phyloP scores from a whole-genome alignment of 2,113 vertebrate genomes.

The Salvelinus namaycush region DNA sequence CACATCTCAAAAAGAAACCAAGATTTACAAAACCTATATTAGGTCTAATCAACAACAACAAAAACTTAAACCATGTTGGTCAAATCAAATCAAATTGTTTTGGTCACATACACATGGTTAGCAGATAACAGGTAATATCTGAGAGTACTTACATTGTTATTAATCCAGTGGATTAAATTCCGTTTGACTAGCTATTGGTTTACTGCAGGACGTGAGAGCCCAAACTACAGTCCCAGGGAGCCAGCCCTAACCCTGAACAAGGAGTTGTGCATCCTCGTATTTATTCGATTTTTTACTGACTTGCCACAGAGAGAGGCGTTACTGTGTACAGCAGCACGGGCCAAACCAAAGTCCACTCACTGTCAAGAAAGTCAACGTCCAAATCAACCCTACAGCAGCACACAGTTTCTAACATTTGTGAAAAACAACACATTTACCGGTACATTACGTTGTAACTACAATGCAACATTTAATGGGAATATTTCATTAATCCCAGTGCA shows the following conservation, averaged over 20 bases:
- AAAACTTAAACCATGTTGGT: too few species aligned
- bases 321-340: slow-evolving; percentile 40
- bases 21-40: too few species aligned
- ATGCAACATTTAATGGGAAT: not conserved
- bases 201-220: slow-evolving; percentile 22
- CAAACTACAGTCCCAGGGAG: slow-evolving; percentile 54
- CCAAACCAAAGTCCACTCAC: slow-evolving; percentile 74
- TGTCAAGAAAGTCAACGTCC: slow-evolving; percentile 70
- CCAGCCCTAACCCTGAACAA: slow-evolving; percentile 15
- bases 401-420: slow-evolving; percentile 3
- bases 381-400: slow-evolving; percentile 41
- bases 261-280: slow-evolving; percentile 44
- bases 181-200: not conserved
- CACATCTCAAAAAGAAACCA: too few species aligned
- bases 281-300: slow-evolving; percentile 54
- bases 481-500: not conserved
- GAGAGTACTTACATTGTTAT: slow-evolving; percentile 51
- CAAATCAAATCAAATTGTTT: too few species aligned
- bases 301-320: slow-evolving; percentile 68
- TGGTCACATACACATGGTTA: too few species aligned
- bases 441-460: not conserved
- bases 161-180: slow-evolving; percentile 9
- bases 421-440: slow-evolving; percentile 50
- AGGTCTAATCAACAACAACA: too few species aligned
- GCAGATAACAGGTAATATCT: too few species aligned